A percentile compares a stretch with the other conserved stretches of the same genome.
Conservation (phyloP, 2,888 invertebrate genomes). For the Pterostichus madidus region DNA sequence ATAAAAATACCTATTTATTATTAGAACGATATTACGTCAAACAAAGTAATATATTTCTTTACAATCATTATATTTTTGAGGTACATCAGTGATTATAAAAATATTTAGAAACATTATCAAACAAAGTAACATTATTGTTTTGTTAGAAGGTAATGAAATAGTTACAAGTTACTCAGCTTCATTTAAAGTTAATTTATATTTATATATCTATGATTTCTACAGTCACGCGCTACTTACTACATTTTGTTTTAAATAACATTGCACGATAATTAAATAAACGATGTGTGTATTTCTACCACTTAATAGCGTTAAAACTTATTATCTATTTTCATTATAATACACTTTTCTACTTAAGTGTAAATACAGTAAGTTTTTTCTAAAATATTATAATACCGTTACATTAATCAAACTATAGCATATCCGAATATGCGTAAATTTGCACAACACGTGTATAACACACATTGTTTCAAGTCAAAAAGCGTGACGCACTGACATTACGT, state of each 20-base stretch:
- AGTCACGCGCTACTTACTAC: conserved; percentile 11
- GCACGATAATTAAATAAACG: neutral
- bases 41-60: no score
- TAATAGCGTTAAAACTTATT: neutral
- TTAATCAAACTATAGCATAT: neutral
- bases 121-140: no score
- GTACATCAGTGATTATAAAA: no score
- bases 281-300: neutral
- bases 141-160: no score
- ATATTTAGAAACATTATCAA: no score
- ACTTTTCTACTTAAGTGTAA: neutral
- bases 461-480: conserved; percentile 49
- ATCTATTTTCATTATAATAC: conserved; percentile 5
- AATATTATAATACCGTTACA: neutral
- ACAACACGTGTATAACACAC: conserved; percentile 17
- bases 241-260: conserved; percentile 5
- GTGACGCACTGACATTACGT: conserved; percentile 17
- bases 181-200: conserved; percentile 33
- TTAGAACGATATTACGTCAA: no score
- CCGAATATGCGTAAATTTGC: conserved; percentile 17
- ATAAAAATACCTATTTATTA: no score
- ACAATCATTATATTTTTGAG: no score
- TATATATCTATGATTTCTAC: conserved; percentile 15
- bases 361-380: conserved; percentile 18
- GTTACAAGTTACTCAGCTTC: neutral